Conservation (phyloP, 2,797 vertebrate genomes). For the Carcharodon carcharias region DNA sequence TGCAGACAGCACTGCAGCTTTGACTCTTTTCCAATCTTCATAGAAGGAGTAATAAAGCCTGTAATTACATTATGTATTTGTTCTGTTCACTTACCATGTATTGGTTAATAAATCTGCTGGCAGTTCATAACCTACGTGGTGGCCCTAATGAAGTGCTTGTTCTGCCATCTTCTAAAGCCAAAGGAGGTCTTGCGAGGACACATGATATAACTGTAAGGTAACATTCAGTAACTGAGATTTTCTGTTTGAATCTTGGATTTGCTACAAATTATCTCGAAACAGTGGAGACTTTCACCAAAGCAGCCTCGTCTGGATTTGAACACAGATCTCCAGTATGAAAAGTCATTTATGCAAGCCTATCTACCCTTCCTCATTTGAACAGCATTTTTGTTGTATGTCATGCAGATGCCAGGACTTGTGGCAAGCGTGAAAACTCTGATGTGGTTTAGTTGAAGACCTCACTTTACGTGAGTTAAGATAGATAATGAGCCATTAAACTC, state of each 20-base stretch:
- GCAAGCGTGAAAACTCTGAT: neutral
- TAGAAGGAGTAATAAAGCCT: neutral
- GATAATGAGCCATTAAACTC: neutral
- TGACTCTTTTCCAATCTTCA: neutral
- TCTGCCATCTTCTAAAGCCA: neutral
- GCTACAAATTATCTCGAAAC: neutral
- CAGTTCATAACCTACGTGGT: neutral
- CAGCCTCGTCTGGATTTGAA: neutral
- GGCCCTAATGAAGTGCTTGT: neutral
- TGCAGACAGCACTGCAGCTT: neutral
- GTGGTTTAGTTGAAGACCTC: neutral
- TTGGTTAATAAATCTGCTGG: neutral
- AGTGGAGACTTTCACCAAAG: neutral
- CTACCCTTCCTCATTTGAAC: neutral
- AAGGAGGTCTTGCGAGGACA: neutral
- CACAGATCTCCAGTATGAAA: neutral
- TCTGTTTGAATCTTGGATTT: neutral
- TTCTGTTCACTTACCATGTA: neutral
- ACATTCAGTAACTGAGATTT: neutral
- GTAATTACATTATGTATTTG: neutral
- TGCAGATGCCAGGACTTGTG: neutral
- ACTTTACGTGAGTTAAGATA: neutral
- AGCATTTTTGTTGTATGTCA: neutral
- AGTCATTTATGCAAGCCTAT: neutral
- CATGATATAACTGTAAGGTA: neutral